Evolutionary conservation across 1,140 invertebrate species (phyloP), one percentile per base, ranked within the genome.

Genomic region (Probaryconus sp.): DNA sequence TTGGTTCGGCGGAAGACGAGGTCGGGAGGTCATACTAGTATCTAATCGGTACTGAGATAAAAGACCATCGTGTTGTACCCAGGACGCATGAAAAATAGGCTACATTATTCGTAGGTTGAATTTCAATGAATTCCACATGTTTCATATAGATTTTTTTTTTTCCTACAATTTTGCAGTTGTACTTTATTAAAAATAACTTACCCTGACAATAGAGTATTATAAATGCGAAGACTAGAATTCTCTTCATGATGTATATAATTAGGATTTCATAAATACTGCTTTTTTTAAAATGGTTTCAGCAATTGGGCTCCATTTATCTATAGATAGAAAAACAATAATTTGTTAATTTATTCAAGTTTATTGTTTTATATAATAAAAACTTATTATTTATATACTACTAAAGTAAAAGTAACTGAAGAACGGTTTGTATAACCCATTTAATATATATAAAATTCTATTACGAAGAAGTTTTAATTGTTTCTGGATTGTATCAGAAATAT

Each of bases 21-120:
- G 82, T 86, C 81, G 81, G 61, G 40, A 63, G 83, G 84, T 86
- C 80, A 65, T 56, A 42, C 56, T 64, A 55, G 31, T 85, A 86
- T 86, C 84, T 85, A 85, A 86, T 85, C 84, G 18, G 61, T 60
- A 40, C 61, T 70, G 79, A 83, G 83, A 85, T 83, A 84, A 72
- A 77, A 48, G 35, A 48, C 68, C 68, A 77, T 77, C 74, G 79
- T 76, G 75, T 85, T 69, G 64, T 38, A 78, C 76, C 75, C 77
- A 74, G 67, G 81, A 79, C 75, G 77, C 80, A 79, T 80, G 75
- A 65, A 79, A 78, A 79, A 71, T 79, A 77, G 61, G 70, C 77
- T 81, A 75, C 61, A 69, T 75, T 76, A 82, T 63, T 60, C 63
- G 60, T 68, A 24, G 50, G 50, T 75, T 67, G 40, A 68, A 50